Conservation (phyloP, 2,113 vertebrate species). For the Semnornis frantzii region DNA sequence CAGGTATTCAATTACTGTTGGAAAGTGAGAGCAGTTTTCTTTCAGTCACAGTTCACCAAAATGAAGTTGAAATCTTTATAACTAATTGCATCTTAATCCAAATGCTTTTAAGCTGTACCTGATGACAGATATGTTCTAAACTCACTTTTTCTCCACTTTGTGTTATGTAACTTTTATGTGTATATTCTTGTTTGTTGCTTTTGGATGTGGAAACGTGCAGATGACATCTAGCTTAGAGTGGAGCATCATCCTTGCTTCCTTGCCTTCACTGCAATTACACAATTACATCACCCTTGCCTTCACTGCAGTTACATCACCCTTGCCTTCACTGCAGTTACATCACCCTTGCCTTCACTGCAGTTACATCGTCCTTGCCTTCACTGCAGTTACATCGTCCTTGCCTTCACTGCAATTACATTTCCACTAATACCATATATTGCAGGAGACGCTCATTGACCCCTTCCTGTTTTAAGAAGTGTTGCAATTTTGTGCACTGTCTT, state of each 20-base stretch:
- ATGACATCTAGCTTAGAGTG: not conserved
- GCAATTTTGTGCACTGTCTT: not conserved
- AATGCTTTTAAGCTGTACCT: not conserved
- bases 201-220: not conserved
- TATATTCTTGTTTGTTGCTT: not conserved
- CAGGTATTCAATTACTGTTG: not conserved
- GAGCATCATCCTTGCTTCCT: not conserved
- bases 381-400: not conserved
- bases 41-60: not conserved
- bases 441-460: not conserved
- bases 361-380: not conserved
- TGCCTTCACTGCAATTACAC: not conserved
- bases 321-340: not conserved
- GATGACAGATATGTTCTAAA: not conserved
- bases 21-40: conserved; percentile 7
- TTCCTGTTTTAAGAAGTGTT: not conserved
- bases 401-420: not conserved
- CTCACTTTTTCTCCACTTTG: not conserved
- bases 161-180: not conserved
- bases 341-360: not conserved
- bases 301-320: not conserved
- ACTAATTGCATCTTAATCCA: not conserved
- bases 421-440: not conserved
- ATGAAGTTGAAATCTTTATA: not conserved
- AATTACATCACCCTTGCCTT: not conserved